A percentile compares a stretch with the other conserved stretches of the same genome.
These are phyloP conservation scores for Sander vitreus DNA, from an alignment of 2,113 vertebrate genomes.

Conservation along the genomic window DNA sequence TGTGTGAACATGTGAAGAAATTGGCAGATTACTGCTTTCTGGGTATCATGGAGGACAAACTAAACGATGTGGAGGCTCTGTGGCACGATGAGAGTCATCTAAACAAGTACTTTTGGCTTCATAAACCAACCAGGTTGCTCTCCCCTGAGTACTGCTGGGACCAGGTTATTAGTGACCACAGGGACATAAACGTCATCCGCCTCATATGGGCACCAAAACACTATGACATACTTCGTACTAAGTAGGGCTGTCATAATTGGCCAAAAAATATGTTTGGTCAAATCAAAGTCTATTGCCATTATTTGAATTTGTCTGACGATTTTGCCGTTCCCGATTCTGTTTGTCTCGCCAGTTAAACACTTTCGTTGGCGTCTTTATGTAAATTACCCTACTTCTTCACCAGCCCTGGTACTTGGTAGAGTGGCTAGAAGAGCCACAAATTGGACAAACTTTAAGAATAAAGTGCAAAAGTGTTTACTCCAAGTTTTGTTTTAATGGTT, in stretches of 20 bases:
- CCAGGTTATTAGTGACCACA: neutral
- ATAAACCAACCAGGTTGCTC: constrained; percentile 82
- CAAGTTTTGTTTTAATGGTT: no score
- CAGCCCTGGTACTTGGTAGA: no score
- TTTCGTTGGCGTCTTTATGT: no score
- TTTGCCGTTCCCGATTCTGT: no score
- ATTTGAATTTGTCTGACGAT: no score
- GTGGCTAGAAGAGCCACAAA: no score
- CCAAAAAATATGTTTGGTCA: no score
- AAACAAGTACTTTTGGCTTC: constrained; percentile 83
- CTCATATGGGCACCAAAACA: constrained; percentile 69
- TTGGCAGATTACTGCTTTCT: constrained; percentile 71
- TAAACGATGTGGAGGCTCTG: constrained; percentile 77
- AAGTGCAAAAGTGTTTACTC: no score
- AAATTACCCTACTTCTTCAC: no score
- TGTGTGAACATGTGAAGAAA: constrained; percentile 65
- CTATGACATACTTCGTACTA: constrained; percentile 45
- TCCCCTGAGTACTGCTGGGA: constrained; percentile 87
- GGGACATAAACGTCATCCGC: constrained; percentile 53
- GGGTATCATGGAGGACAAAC: constrained; percentile 72
- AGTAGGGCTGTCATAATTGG: neutral
- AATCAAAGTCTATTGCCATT: no score
- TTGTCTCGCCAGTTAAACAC: no score
- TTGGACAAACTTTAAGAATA: no score
- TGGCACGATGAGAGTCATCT: constrained; percentile 89